Evolutionary conservation across 2,797 vertebrate species (phyloP), one percentile per base, ranked within the genome.

Genomic region (Pitangus sulphuratus): DNA sequence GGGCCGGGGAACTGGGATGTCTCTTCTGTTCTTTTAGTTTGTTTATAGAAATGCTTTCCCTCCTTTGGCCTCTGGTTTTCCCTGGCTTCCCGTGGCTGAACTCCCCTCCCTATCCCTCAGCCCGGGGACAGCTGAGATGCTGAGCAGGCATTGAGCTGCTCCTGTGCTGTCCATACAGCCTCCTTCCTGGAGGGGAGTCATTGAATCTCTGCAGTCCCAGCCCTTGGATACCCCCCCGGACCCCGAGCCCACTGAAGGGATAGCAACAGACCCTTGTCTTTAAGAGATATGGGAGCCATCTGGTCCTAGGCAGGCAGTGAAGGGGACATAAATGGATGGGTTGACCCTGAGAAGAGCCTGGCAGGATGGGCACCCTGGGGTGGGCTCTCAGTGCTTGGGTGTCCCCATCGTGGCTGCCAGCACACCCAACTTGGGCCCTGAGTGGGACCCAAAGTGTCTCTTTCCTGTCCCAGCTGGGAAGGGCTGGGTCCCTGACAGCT

Each of bases 381-480:
- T 57, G 53, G n/a, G 33, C 37, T 90, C 33, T 33, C 3, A 0
- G 26, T 54, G 47, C 37, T 54, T 24, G 30, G 12, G 28, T 39
- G 60, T n/a, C 65, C 35, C 39, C 0, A 1, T 1, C 25, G 45
- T 4, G 6, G 37, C 62, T 21, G 14, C 31, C 42, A 53, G 40
- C 0, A 0, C 3, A 19, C 33, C 74, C 7, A 0, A 21, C 37
- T 53, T 3, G 1, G 50, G 30, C 25, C 31, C 75, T 21, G n/a
- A 76, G 28, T 56, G 7, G 3, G 7, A 83, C 45, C 40, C 61
- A 35, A 61, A 5, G 12, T 2, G 3, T 80, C 31, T 78, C 60
- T 93, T 93, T 95, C 79, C 82, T 83, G 78, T 77, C 72, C 93
- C 71, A 71, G 69, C 76, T 94, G 91, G 79, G 81, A 94, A 95